Percentiles rank a stretch among this genome's conserved stretches.
Conservation (phyloP, 2,797 vertebrate species). For the Cynodonichthys magdalenae region DNA sequence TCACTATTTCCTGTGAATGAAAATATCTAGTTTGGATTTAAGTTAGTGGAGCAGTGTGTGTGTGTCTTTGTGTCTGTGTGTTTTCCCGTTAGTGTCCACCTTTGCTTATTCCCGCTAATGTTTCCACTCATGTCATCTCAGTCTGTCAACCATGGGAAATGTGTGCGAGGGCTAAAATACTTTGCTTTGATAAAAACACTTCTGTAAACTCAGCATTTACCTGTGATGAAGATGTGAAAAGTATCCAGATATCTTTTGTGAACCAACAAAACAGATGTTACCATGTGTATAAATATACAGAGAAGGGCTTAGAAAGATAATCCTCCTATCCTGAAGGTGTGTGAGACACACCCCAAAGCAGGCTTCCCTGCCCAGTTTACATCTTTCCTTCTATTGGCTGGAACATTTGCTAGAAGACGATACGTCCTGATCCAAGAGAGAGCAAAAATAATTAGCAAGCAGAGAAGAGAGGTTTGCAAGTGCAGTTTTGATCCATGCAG, state of each 20-base stretch:
- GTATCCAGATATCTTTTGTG: neutral
- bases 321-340: neutral
- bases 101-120: neutral
- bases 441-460: too few species aligned
- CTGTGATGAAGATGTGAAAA: neutral
- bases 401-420: too few species aligned
- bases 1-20: constrained; percentile 40
- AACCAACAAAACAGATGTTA: neutral
- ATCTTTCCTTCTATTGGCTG: too few species aligned
- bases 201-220: too few species aligned
- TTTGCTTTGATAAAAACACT: too few species aligned
- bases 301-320: neutral
- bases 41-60: constrained; percentile 69
- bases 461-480: too few species aligned
- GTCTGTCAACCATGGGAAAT: too few species aligned
- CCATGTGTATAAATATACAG: neutral
- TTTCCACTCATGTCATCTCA: neutral
- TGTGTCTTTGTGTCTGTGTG: constrained; percentile 10
- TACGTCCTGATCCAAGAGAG: too few species aligned
- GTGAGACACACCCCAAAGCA: too few species aligned
- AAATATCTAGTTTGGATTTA: constrained; percentile 48
- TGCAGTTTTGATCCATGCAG: too few species aligned
- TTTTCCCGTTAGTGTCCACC: neutral
- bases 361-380: too few species aligned
- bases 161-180: too few species aligned